These are phyloP conservation scores for Philonicus albiceps DNA, from an alignment of 2,888 invertebrate genomes.

Conservation along the genomic window DNA sequence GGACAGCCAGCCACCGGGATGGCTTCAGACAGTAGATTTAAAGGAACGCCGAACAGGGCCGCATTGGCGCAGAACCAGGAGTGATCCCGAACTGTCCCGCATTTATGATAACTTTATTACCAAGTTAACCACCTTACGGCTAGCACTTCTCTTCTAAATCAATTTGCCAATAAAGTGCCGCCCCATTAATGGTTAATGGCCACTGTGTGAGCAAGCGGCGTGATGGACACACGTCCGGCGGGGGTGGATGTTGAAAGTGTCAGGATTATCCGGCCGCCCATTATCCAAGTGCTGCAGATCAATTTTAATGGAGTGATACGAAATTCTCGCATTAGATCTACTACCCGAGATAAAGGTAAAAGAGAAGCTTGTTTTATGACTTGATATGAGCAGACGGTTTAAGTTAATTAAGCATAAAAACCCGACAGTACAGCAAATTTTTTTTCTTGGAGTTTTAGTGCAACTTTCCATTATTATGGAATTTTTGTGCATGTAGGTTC, in stretches of 20 bases:
- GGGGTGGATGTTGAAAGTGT: neutral
- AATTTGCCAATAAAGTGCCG: slow-evolving; percentile 22
- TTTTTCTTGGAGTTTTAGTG: neutral
- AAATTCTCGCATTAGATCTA: neutral
- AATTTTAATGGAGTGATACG: neutral
- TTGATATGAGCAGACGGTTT: neutral
- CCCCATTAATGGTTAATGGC: slow-evolving; percentile 6
- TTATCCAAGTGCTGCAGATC: neutral
- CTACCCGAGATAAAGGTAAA: neutral
- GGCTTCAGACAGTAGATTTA: neutral
- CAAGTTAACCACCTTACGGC: slow-evolving; percentile 1
- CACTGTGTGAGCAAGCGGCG: neutral
- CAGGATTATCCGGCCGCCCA: neutral
- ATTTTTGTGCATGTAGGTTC: neutral
- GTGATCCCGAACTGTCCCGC: neutral
- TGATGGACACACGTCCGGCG: neutral
- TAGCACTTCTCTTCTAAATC: slow-evolving; percentile 3
- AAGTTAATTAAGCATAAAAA: neutral
- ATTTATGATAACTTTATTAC: slow-evolving; percentile 26
- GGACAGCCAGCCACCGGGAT: neutral
- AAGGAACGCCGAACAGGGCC: neutral
- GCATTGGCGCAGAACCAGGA: neutral
- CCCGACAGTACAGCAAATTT: neutral
- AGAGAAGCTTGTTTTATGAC: neutral
- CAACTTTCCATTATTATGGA: neutral